phyloP scores from a whole-genome alignment of 1,140 invertebrate species.

The Contarinia nasturtii region DNA sequence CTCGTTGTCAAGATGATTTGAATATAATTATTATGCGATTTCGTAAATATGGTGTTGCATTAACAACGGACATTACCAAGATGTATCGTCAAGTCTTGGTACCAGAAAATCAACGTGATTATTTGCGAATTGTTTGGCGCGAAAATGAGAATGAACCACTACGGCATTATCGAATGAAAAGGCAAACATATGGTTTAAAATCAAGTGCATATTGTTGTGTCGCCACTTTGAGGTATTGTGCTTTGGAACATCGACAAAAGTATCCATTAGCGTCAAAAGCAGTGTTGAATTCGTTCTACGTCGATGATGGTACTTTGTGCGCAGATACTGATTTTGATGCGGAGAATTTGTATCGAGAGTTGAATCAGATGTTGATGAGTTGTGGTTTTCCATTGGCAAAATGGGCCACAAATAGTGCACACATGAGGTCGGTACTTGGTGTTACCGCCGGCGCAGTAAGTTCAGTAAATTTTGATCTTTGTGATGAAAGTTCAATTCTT shows the following conservation, averaged over 20 bases:
- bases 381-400: neutral
- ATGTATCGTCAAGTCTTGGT: slow-evolving; percentile 25
- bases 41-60: slow-evolving; percentile 13
- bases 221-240: slow-evolving; percentile 14
- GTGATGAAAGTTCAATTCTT: neutral
- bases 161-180: slow-evolving; percentile 9
- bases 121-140: slow-evolving; percentile 26
- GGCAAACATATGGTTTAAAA: slow-evolving; percentile 16
- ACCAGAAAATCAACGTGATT: slow-evolving; percentile 13
- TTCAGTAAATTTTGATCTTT: neutral
- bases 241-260: slow-evolving; percentile 6
- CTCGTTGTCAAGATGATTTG: slow-evolving; percentile 22
- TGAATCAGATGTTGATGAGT: slow-evolving; percentile 6
- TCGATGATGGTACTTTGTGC: slow-evolving; percentile 25
- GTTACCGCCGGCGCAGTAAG: too few species aligned
- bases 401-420: too few species aligned
- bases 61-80: slow-evolving; percentile 20
- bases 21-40: slow-evolving; percentile 21
- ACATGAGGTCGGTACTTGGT: too few species aligned
- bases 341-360: slow-evolving; percentile 5
- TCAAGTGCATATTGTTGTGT: slow-evolving; percentile 17
- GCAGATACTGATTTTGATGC: slow-evolving; percentile 7
- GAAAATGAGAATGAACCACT: slow-evolving; percentile 8
- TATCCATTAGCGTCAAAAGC: slow-evolving; percentile 11
- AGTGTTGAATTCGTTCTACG: slow-evolving; percentile 22